Evolutionary conservation across 1,140 invertebrate species (phyloP), one percentile per base, ranked within the genome.

Genomic region (Tachypleus tridentatus): DNA sequence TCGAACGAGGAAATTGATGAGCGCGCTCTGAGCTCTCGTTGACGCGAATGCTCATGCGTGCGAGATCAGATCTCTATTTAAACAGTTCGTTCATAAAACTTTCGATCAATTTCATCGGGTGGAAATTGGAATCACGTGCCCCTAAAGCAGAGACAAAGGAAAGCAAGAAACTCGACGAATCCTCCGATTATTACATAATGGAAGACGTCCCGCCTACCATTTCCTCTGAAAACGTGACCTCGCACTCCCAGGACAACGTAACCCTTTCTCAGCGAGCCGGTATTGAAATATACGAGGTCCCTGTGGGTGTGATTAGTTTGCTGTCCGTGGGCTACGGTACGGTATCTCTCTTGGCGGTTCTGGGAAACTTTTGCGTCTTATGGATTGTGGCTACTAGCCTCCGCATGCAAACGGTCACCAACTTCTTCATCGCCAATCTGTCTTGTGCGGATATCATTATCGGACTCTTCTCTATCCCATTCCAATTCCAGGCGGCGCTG

Each of bases 381-480:
- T 80, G 88, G 29, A 91, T 90, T 0, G 90, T 97, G 2, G 88
- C 88, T 70, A 79, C 87, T 48, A 92, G 93, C 74, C 84, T 85
- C 50, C 81, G 83, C 3, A 93, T 97, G 89, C 79, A 89, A 51
- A 93, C 89, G 0, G 88, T 94, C 4, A 95, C 92, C 3, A 95
- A 96, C 77, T 89, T 89, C 73, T 93, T 95, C 77, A 91, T 97
- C 70, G 88, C 93, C n/a, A 96, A 95, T 74, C 78, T 96, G 67
- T 91, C 93, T 0, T 80, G 92, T 0, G 91, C 92, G 3, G 93
- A 97, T 76, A 86, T 96, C 65, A 81, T 96, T 73, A 92, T 97
- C 82, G 86, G 88, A 0, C 70, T 91, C 3, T 84, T 93, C 65
- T 91, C 89, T 72, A 84, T 93, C 7, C 90, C 90, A 2, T 91